Evolutionary conservation across 2,797 vertebrate genomes (phyloP).

Genomic region (Cyprinodon diabolis): DNA sequence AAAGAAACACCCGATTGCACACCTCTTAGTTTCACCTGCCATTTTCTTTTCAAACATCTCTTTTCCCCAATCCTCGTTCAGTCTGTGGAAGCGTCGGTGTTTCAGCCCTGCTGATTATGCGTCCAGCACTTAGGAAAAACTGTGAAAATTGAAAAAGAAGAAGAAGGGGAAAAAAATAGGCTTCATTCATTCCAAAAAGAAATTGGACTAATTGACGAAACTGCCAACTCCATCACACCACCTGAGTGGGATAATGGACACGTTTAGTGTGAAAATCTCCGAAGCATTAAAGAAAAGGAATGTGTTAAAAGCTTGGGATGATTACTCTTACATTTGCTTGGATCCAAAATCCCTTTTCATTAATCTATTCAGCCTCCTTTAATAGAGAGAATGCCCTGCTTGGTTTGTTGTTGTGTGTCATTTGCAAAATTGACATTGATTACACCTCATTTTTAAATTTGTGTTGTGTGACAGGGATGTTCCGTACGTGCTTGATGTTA

Average conservation of each 20-base stretch:
- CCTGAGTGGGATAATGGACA: constrained; percentile 59
- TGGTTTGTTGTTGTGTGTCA: constrained; percentile 20
- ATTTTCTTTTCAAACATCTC: constrained; percentile 28
- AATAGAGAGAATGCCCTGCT: constrained; percentile 30
- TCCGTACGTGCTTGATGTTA: constrained; percentile 11
- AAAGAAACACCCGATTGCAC: constrained; percentile 64
- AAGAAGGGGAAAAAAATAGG: constrained; percentile 20
- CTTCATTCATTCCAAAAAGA: constrained; percentile 54
- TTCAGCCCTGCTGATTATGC: constrained; percentile 56
- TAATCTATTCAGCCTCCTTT: constrained; percentile 28
- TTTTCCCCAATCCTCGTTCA: constrained; percentile 31
- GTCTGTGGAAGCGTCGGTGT: constrained; percentile 57
- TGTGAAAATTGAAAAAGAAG: constrained; percentile 27
- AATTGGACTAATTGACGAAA: constrained; percentile 59
- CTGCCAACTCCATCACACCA: constrained; percentile 49
- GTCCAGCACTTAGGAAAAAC: constrained; percentile 49
- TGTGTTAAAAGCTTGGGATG: constrained; percentile 52
- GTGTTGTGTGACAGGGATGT: constrained; percentile 5
- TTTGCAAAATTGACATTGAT: constrained; percentile 40
- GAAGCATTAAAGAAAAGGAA: constrained; percentile 40
- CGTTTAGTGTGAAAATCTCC: constrained; percentile 55
- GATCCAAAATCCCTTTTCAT: constrained; percentile 37
- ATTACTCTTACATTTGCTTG: constrained; percentile 47
- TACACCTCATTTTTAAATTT: constrained; percentile 26
- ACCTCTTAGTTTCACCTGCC: constrained; percentile 39